phyloP scores from a whole-genome alignment of 1,140 invertebrate genomes.

The Drosophila orena region DNA sequence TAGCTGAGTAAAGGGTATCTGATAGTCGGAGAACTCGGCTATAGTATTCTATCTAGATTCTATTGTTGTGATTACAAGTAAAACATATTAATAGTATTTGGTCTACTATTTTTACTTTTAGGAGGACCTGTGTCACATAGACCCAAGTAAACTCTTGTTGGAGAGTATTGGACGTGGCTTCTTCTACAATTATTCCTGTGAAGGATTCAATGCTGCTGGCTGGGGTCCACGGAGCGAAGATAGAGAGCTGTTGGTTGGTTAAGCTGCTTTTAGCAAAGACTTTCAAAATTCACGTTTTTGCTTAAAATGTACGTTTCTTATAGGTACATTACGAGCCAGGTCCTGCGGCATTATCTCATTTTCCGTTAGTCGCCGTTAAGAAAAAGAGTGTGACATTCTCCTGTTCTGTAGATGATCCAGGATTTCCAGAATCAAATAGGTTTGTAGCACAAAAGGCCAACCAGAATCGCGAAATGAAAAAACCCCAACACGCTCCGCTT shows the following conservation, averaged over 20 bases:
- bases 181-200: conserved; percentile 96
- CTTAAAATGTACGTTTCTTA: not conserved
- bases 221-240: conserved; percentile 91
- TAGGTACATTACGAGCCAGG: conserved; percentile 89
- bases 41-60: too few relatives aligned
- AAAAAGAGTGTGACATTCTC: conserved; percentile 91
- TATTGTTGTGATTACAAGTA: too few relatives aligned
- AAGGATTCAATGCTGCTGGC: conserved; percentile 93
- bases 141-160: conserved; percentile 92
- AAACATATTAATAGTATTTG: too few relatives aligned
- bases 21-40: too few relatives aligned
- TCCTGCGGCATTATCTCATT: conserved; percentile 89
- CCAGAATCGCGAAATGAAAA: conserved; percentile 14
- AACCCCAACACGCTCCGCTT: conserved; percentile 33
- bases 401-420: conserved; percentile 92
- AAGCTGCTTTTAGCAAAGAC: not conserved
- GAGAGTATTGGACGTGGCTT: conserved; percentile 93
- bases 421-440: conserved; percentile 89
- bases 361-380: conserved; percentile 92
- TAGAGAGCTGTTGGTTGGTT: conserved; percentile 87
- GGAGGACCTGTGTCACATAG: conserved; percentile 90
- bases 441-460: conserved; percentile 65
- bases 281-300: not conserved
- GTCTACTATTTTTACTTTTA: conserved; percentile 3
- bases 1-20: too few relatives aligned